Conservation (phyloP, 1,140 invertebrate genomes). For the Macrobrachium nipponense region DNA sequence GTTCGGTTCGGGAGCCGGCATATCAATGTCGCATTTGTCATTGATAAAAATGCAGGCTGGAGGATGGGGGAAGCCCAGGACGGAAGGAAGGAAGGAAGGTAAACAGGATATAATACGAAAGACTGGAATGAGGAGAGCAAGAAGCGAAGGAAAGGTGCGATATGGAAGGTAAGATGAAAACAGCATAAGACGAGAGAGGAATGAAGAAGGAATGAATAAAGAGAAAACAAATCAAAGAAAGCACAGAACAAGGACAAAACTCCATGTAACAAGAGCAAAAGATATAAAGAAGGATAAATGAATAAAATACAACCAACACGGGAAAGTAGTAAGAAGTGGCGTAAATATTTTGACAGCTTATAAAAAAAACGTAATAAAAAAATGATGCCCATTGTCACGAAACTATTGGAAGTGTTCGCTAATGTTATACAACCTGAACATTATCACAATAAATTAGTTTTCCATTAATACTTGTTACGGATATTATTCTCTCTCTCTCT, state of each 20-base stretch:
- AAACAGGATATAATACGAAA: neutral
- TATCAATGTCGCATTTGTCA: no score
- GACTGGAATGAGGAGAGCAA: neutral
- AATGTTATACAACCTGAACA: no score
- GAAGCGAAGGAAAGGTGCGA: neutral
- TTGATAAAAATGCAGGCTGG: neutral
- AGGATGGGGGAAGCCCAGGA: neutral
- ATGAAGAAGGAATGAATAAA: no score
- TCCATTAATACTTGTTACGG: no score
- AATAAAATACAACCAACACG: neutral
- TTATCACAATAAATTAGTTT: no score
- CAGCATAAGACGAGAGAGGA: no score
- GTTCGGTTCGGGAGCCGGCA: no score
- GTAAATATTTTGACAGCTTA: no score
- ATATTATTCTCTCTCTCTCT: slow-evolving; percentile 1
- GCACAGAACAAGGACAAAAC: neutral
- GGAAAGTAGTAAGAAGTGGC: no score
- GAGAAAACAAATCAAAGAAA: neutral
- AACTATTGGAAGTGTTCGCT: no score
- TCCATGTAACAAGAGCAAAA: neutral
- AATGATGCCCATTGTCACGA: no score
- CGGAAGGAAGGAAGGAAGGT: neutral
- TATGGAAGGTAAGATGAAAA: neutral
- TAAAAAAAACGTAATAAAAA: no score
- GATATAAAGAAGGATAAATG: neutral